Evolutionary conservation across 2,888 invertebrate species (phyloP), one percentile per base, ranked within the genome.

Genomic region (Bursaphelenchus okinawaensis): DNA sequence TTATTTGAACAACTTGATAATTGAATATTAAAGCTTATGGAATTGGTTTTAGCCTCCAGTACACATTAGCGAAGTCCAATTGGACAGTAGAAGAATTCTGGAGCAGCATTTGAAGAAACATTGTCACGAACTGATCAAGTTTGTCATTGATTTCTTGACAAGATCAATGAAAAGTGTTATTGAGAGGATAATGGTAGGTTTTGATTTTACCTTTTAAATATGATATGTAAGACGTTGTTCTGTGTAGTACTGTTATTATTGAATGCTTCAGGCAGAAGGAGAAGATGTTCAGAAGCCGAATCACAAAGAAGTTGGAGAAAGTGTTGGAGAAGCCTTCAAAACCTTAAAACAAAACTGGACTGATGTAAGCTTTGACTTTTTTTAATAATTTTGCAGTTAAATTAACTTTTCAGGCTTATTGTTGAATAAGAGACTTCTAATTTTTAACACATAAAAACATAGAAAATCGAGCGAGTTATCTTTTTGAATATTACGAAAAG

Each of bases 11-110:
- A 40, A 40, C 16, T 16, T 40, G 12, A n/a, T n/a, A n/a, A n/a
- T n/a, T n/a, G n/a, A n/a, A n/a, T n/a, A n/a, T n/a, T n/a, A n/a
- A n/a, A n/a, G n/a, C n/a, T 54, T 26, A 3, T 57, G n/a, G 16
- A 56, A 56, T 8, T 19, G 4, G 29, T 65, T 69, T 91, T 26
- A 96, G 84, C 93, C 94, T 0, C 92, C 95, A 1, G 94, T 95
- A 0, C 90, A 90, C 85, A 92, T 96, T 58, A 90, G 88, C 74
- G 95, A 96, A 83, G 90, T 92, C 82, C 86, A 93, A 67, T 86
- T 94, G 26, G 96, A 98, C 83, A 95, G 95, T 0, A 89, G 95
- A 75, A 92, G 93, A 84, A 93, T 95, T 82, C 93, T 98, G 0
- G 98, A 98, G 82, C 88, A 90, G 27, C 91, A 92, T 79, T 84